Evolutionary conservation across 2,113 vertebrate genomes (phyloP).

Genomic region (Tiliqua scincoides): DNA sequence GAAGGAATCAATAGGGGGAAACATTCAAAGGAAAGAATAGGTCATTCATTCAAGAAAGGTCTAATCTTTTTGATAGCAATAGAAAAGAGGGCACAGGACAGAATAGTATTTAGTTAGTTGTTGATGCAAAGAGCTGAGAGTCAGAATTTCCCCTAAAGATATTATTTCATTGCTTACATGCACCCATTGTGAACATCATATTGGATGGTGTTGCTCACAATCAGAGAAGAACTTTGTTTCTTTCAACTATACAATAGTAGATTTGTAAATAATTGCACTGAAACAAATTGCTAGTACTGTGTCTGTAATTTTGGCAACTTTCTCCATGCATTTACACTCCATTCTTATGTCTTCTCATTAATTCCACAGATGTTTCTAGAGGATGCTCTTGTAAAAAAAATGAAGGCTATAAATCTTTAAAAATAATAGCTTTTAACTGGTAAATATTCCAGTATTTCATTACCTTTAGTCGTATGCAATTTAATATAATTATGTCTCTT

Average conservation of each 20-base stretch:
- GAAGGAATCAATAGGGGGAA: conserved; percentile 59
- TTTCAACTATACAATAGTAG: background rate
- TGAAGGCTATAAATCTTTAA: too few species aligned
- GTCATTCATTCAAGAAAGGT: conserved; percentile 64
- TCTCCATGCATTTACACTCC: background rate
- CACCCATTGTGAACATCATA: background rate
- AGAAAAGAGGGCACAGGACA: conserved; percentile 58
- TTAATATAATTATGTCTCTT: background rate
- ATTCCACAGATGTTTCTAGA: background rate
- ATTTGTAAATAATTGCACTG: background rate
- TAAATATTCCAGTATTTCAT: background rate
- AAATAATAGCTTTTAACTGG: background rate
- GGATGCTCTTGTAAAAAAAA: background rate
- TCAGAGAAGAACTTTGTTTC: background rate
- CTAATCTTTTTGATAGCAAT: conserved; percentile 55
- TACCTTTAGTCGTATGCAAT: background rate
- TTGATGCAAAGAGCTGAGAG: conserved; percentile 19
- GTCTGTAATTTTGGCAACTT: background rate
- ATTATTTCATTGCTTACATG: background rate
- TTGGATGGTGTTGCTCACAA: background rate
- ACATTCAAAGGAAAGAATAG: conserved; percentile 68
- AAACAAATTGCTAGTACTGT: background rate
- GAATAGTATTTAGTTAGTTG: conserved; percentile 40
- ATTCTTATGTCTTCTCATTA: too few species aligned
- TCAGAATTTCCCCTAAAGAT: background rate